phyloP scores from a whole-genome alignment of 2,797 vertebrate genomes.

The Halcyon badia region DNA sequence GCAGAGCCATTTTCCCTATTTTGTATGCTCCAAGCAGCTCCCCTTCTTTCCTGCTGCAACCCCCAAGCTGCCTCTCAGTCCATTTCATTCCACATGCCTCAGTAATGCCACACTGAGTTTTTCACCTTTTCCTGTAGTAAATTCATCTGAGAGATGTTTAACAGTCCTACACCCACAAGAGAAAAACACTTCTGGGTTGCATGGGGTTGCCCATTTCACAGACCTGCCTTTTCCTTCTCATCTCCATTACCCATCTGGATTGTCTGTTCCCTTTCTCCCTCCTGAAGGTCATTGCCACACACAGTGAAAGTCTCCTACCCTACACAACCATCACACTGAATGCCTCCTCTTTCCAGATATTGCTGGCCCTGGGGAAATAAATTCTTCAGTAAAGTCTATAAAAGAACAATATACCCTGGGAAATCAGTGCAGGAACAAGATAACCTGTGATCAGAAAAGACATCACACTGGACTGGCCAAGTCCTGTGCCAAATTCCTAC shows the following conservation, averaged over 20 bases:
- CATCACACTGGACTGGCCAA: background rate
- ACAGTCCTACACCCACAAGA: background rate
- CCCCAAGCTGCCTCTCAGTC: constrained; percentile 10
- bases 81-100: constrained; percentile 9
- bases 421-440: background rate
- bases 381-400: background rate
- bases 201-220: background rate
- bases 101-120: background rate
- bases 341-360: background rate
- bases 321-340: background rate
- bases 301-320: background rate
- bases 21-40: constrained; percentile 20
- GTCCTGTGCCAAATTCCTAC: background rate
- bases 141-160: background rate
- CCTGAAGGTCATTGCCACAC: background rate
- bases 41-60: background rate
- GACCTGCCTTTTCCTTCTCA: background rate
- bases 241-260: background rate
- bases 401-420: background rate
- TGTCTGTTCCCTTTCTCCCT: background rate
- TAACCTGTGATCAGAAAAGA: background rate
- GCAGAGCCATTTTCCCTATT: constrained; percentile 59
- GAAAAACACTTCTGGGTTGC: background rate
- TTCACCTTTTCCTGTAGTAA: background rate
- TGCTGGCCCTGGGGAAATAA: background rate